These are phyloP conservation scores for Heterochromis multidens DNA, from an alignment of 2,113 vertebrate genomes.

Conservation along the genomic window DNA sequence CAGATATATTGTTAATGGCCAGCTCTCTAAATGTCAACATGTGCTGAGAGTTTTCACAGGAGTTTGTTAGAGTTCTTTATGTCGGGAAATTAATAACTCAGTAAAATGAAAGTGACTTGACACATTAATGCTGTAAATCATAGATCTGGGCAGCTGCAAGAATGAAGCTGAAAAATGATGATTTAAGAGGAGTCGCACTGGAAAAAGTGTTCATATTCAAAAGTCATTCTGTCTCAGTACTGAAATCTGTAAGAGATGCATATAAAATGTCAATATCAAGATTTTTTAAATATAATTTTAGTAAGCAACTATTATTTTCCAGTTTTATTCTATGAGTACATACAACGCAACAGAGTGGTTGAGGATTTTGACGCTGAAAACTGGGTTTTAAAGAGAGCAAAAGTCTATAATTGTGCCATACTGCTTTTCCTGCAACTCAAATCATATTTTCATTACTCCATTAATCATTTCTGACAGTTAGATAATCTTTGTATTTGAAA, in stretches of 20 bases:
- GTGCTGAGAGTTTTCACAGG: constrained; percentile 45
- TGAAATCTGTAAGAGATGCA: neutral
- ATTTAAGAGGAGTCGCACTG: constrained; percentile 57
- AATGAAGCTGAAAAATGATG: constrained; percentile 27
- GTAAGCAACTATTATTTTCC: neutral
- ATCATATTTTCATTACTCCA: neutral
- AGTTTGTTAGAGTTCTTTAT: constrained; percentile 48
- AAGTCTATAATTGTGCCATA: neutral
- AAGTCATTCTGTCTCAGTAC: neutral
- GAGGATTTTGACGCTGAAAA: neutral
- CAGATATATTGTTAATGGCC: constrained; percentile 76
- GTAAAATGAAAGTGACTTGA: constrained; percentile 54
- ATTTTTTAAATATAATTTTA: neutral
- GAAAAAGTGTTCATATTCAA: constrained; percentile 23
- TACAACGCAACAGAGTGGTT: neutral
- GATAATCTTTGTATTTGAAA: neutral
- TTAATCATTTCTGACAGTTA: neutral
- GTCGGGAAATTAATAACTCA: constrained; percentile 68
- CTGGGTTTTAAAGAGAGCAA: neutral
- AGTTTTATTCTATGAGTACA: neutral
- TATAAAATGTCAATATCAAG: neutral
- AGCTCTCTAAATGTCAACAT: constrained; percentile 50
- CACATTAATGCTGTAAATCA: constrained; percentile 64
- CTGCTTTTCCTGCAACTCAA: neutral
- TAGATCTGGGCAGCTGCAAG: constrained; percentile 67